phyloP scores from a whole-genome alignment of 2,888 invertebrate genomes.

The Agrotis exclamationis region DNA sequence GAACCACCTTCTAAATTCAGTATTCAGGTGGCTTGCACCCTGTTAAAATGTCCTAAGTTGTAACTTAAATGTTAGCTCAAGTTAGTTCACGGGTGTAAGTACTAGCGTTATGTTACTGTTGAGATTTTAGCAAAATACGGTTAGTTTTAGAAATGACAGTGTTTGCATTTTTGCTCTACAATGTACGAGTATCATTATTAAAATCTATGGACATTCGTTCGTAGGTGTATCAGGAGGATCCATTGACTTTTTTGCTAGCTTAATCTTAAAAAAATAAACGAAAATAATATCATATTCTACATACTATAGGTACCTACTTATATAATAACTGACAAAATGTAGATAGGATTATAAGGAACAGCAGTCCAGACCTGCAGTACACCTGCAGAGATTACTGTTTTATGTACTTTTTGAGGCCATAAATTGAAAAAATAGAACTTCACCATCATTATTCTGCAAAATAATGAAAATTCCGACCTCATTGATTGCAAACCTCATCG shows the following conservation, averaged over 20 bases:
- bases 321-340: too few relatives aligned
- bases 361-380: too few relatives aligned
- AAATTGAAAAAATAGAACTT: neutral
- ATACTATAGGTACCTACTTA: neutral
- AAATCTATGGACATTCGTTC: neutral
- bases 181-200: neutral
- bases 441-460: neutral
- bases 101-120: too few relatives aligned
- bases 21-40: constrained; percentile 23
- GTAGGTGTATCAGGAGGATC: neutral
- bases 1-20: constrained; percentile 11
- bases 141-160: neutral
- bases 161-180: neutral
- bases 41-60: constrained; percentile 31
- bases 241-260: neutral
- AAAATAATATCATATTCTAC: neutral
- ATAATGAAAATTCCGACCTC: constrained; percentile 23
- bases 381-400: too few relatives aligned
- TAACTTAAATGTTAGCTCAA: constrained; percentile 37
- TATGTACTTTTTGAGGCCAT: too few relatives aligned
- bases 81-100: too few relatives aligned
- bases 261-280: neutral
- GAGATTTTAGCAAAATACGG: neutral
- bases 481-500: constrained; percentile 43
- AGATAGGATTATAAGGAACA: too few relatives aligned